phyloP scores from a whole-genome alignment of 2,797 vertebrate genomes.

The Odontamblyopus lacepedii region DNA sequence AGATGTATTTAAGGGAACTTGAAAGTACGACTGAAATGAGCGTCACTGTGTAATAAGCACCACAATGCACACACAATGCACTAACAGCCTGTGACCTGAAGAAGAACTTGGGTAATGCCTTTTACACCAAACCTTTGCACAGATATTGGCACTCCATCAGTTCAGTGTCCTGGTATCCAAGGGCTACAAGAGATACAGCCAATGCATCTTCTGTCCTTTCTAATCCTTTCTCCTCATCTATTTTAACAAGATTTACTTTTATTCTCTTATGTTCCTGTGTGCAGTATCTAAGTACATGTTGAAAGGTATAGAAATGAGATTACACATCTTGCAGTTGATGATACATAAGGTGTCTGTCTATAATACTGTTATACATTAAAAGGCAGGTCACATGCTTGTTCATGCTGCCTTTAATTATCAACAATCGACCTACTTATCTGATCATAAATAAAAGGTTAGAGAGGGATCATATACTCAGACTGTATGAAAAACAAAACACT shows the following conservation, averaged over 20 bases:
- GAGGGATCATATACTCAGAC: background rate
- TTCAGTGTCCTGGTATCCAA: conserved; percentile 40
- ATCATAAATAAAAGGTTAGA: background rate
- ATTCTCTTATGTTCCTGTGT: background rate
- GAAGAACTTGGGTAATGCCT: conserved; percentile 37
- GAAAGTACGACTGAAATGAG: conserved; percentile 18
- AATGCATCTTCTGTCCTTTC: conserved; percentile 12
- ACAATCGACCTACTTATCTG: background rate
- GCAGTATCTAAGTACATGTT: background rate
- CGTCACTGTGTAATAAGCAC: conserved; percentile 26
- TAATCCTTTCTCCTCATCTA: conserved; percentile 14
- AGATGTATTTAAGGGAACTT: conserved; percentile 6
- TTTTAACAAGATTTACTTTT: background rate
- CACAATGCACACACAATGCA: conserved; percentile 43
- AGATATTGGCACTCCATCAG: conserved; percentile 51
- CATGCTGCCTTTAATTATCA: conserved; percentile 19
- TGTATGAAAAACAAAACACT: conserved; percentile 16
- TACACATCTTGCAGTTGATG: conserved; percentile 6
- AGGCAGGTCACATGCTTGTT: conserved; percentile 8
- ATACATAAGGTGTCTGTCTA: conserved; percentile 9
- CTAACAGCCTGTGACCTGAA: conserved; percentile 25
- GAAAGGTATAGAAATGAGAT: background rate
- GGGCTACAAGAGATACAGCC: conserved; percentile 36
- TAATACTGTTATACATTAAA: conserved; percentile 12
- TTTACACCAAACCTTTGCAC: conserved; percentile 35